Conservation (phyloP, 2,113 vertebrate genomes). For the Xiphias gladius region DNA sequence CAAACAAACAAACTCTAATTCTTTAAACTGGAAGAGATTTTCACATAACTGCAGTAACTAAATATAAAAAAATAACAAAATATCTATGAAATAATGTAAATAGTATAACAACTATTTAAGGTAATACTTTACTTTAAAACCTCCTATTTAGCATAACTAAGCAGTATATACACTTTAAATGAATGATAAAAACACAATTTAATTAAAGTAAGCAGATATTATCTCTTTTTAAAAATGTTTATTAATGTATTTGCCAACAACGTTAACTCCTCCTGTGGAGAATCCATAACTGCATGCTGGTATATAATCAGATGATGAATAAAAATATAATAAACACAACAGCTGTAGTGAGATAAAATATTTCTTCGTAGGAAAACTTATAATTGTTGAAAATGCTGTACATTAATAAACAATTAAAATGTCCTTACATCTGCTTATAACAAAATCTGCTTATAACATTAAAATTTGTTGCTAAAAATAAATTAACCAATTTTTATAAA, state of each 20-base stretch:
- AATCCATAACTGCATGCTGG: not conserved
- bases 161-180: not conserved
- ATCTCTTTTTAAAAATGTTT: not conserved
- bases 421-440: no score
- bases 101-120: no score
- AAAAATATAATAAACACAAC: not conserved
- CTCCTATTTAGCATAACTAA: no score
- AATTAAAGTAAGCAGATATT: not conserved
- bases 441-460: not conserved
- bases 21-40: no score
- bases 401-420: no score
- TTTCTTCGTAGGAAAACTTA: not conserved
- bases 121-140: no score
- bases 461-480: not conserved
- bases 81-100: no score
- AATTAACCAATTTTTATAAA: not conserved
- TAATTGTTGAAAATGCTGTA: not conserved
- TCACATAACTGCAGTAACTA: no score
- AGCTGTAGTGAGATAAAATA: not conserved
- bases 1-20: not conserved
- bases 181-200: not conserved
- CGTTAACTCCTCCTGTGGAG: no score
- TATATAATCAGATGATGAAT: not conserved
- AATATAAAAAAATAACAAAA: not conserved
- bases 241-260: not conserved